Base-by-base conservation (phyloP, 2,113 vertebrate species). In the Carollia perspicillata region DNA sequence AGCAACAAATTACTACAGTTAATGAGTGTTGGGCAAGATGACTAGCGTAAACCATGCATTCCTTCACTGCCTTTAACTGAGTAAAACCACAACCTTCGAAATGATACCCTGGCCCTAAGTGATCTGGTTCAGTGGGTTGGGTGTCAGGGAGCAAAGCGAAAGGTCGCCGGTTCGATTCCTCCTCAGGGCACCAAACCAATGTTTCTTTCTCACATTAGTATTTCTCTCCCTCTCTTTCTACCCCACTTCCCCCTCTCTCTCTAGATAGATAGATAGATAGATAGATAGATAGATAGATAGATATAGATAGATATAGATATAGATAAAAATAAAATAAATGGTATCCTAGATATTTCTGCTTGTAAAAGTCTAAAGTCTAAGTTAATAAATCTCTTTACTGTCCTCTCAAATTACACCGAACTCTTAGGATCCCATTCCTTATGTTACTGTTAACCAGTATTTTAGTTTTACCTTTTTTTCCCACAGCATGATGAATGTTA, bases 401-500 rank as follows among this genome's bases (percentile, higher is more conserved):
- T 77, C 35, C 23, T 85, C 22, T 22, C 53, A 84, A 40, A 42
- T 40, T 72, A 66, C 28, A 40, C 22, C 58, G 69, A 44, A 37
- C 12, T 89, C 17, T 60, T 40, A n/a, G 10, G 13, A 77, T 12
- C 18, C n/a, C 44, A 63, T 88, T 78, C 71, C 47, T 96, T 63
- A 65, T 49, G 13, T 33, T 84, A 55, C 37, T 66, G 40, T 65
- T 84, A 63, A 40, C 33, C 17, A 66, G 17, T 68, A 75, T 80
- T 83, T 91, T 83, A 75, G 37, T 65, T 80, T 22, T 68, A n/a
- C 33, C 16, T 77, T 68, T 18, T 18, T 28, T 47, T 18, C 2
- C 2, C 77, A 40, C 49, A 83, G 58, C 74, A 89, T 63, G 88
- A 20, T 90, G 51, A 55, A 74, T 79, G 97, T 98, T 97, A 96